Conservation (phyloP, 2,888 invertebrate genomes). For the Torymus tubicola region DNA sequence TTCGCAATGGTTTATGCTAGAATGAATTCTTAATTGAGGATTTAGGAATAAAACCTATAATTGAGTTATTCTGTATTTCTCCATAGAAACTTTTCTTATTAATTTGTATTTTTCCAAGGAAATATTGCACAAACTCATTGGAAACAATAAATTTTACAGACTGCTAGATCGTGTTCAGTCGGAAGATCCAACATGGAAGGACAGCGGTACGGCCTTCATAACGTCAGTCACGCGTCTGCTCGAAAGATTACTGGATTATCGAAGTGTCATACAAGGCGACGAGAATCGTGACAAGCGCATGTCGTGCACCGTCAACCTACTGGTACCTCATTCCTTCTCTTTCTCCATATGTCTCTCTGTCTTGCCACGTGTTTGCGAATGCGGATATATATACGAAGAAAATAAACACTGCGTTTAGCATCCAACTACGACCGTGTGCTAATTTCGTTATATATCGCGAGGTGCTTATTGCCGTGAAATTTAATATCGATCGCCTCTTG, state of each 20-base stretch:
- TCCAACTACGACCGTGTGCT: background rate
- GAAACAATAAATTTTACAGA: slow-evolving; percentile 75
- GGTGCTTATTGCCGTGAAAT: background rate
- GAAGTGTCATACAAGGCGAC: slow-evolving; percentile 96
- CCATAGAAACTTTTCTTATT: too few species aligned
- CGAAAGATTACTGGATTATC: slow-evolving; percentile 93
- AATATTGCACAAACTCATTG: too few species aligned
- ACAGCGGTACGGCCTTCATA: slow-evolving; percentile 94
- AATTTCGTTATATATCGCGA: slow-evolving; percentile 19
- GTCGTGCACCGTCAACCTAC: slow-evolving; percentile 96
- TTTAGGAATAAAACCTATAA: too few species aligned
- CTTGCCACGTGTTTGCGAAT: slow-evolving; percentile 7
- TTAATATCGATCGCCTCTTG: slow-evolving; percentile 10
- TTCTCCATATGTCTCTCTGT: background rate
- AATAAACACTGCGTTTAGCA: slow-evolving; percentile 36
- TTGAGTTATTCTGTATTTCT: too few species aligned
- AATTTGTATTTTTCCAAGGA: too few species aligned
- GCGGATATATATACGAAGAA: background rate
- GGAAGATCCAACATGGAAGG: slow-evolving; percentile 92
- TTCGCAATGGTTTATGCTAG: too few species aligned
- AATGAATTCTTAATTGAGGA: too few species aligned
- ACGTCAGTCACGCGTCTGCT: slow-evolving; percentile 92
- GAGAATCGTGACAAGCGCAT: slow-evolving; percentile 96
- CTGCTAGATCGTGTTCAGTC: slow-evolving; percentile 90
- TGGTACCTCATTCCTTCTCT: slow-evolving; percentile 79